These are phyloP conservation scores for Ovibos moschatus DNA, from an alignment of 2,113 vertebrate genomes.

Conservation along the genomic window DNA sequence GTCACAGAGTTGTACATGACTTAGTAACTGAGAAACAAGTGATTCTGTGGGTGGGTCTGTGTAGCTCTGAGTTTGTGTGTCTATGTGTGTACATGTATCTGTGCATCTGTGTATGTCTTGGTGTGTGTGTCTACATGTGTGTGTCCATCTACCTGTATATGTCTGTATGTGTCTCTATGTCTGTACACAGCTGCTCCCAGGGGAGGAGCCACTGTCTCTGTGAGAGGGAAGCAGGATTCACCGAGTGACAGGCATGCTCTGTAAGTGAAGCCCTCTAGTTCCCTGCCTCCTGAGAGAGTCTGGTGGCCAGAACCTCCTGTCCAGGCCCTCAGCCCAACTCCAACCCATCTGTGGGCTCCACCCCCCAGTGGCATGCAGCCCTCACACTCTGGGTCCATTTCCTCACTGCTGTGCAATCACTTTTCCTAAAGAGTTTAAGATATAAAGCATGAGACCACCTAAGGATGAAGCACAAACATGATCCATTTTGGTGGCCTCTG, in stretches of 20 bases:
- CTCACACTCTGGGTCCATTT: not conserved
- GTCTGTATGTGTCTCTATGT: not conserved
- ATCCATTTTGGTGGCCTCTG: not conserved
- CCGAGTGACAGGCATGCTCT: not conserved
- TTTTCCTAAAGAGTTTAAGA: not conserved
- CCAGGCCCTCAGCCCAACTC: not conserved
- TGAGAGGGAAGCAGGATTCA: not conserved
- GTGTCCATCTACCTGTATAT: not conserved
- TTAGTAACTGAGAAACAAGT: not conserved
- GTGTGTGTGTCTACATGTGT: not conserved
- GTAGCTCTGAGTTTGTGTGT: not conserved
- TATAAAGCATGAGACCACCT: not conserved
- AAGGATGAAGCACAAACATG: not conserved
- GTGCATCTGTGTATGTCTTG: not conserved
- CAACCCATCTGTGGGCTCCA: no score
- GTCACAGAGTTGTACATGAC: not conserved
- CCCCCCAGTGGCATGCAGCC: not conserved
- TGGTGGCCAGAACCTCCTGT: not conserved
- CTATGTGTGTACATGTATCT: not conserved
- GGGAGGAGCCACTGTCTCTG: not conserved
- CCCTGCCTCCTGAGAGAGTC: not conserved
- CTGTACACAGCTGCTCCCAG: rapidly evolving
- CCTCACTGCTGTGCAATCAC: not conserved
- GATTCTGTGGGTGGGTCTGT: not conserved
- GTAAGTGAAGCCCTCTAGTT: not conserved